phyloP scores from a whole-genome alignment of 2,888 invertebrate species.

The Tricholauxania praeusta region DNA sequence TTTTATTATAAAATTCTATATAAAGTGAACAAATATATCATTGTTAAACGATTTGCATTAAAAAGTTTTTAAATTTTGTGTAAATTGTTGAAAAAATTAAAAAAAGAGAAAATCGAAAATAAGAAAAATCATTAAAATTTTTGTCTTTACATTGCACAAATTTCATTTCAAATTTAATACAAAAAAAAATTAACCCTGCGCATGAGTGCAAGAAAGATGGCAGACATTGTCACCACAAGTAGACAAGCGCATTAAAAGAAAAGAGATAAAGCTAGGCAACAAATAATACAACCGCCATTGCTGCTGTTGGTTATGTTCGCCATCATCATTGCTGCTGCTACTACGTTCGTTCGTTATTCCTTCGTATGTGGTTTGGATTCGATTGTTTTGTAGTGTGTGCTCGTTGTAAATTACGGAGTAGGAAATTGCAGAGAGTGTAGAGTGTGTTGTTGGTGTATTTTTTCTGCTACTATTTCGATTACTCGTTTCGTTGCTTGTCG shows the following conservation, averaged over 20 bases:
- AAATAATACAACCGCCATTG: not conserved
- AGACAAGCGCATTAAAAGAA: conserved; percentile 10
- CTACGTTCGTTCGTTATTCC: conserved; percentile 23
- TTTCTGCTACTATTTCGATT: conserved; percentile 39
- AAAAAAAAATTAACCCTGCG: conserved; percentile 39
- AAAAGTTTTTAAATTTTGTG: conserved; percentile 4
- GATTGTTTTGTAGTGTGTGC: conserved; percentile 25
- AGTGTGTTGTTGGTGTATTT: conserved; percentile 37
- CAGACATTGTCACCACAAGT: conserved; percentile 36
- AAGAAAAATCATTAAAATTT: conserved; percentile 52
- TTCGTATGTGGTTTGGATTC: conserved; percentile 29
- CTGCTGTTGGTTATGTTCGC: conserved; percentile 14
- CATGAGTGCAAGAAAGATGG: conserved; percentile 53
- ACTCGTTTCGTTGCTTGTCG: conserved; percentile 33
- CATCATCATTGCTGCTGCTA: conserved; percentile 10
- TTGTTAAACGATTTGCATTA: conserved; percentile 3
- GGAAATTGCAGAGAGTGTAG: conserved; percentile 25
- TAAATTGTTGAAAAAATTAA: conserved; percentile 11
- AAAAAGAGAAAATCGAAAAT: conserved; percentile 39
- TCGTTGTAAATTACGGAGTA: conserved; percentile 24
- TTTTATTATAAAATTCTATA: conserved; percentile 31
- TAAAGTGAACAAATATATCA: not conserved
- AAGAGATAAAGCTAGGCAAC: not conserved
- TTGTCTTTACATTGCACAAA: conserved; percentile 57
- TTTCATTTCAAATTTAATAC: conserved; percentile 47